Evolutionary conservation across 64 coral and sea anemone species (phyloP), one percentile per base, ranked within the genome.

Genomic region (Trachythela sp.): DNA sequence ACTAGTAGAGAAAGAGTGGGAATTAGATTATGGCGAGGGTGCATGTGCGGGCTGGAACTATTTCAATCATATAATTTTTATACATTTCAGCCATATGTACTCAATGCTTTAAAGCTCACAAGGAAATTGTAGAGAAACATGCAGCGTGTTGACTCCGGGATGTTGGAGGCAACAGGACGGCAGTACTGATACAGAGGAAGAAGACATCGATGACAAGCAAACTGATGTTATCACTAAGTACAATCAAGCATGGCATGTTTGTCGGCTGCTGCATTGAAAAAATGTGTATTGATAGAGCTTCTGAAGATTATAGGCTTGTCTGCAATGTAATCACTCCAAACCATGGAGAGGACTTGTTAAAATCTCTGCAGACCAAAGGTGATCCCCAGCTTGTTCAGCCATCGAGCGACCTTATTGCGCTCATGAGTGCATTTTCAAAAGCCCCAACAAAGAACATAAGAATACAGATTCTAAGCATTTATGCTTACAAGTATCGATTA

Each of bases 381-480:
- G 27, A 45, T 48, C n/a, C 17, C 17, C 3, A 45, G 30, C 18
- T 6, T 17, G 40, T 20, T 18, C 10, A 9, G 13, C 40, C 48
- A 13, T 33, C 9, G 1, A 37, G 14, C 13, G 85, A 87, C 4
- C 51, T 87, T 1, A 18, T 17, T 33, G 36, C 51, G 18, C 85
- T 87, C 4, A 87, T 87, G 85, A 20, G 27, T 32, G 71, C 71
- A 35, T 27, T 22, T 35, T 15, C 9, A 18, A 38, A 87, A 18
- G 84, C 84, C 10, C 84, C 39, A 85, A 85, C 84, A 8, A 85
- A 24, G 15, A 48, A 50, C n/a, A 8, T 85, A 50, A 85, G 41
- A 58, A 87, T 42, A 52, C 85, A 87, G 35, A 87, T 87, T 37
- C 31, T 87, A 13, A 87, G 85, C 49, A 20, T 87, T 34, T 87